Evolutionary conservation across 2,797 vertebrate species (phyloP).

Genomic region (Menidia menidia): DNA sequence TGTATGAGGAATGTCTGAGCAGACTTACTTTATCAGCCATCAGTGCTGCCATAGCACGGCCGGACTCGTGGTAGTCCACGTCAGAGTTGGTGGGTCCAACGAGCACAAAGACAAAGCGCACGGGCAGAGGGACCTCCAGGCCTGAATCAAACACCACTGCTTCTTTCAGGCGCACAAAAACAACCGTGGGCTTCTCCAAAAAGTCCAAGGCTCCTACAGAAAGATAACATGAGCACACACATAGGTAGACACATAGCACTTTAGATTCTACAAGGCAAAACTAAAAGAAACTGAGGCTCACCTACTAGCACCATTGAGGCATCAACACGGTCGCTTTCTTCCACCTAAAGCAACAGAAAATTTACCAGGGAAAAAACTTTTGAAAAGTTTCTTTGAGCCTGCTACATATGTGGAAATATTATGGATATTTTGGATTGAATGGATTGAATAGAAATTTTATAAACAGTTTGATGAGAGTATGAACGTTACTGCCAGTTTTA

Average conservation of each 20-base stretch:
- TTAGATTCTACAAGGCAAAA: not conserved
- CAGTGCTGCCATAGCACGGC: slow-evolving; percentile 87
- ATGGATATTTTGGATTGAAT: too few relatives aligned
- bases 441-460: too few relatives aligned
- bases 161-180: slow-evolving; percentile 89
- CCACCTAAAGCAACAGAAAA: slow-evolving; percentile 63
- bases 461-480: too few relatives aligned
- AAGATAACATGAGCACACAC: slow-evolving; percentile 10
- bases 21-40: slow-evolving; percentile 90
- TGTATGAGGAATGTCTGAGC: not conserved
- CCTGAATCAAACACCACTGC: slow-evolving; percentile 79
- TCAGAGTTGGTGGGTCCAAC: slow-evolving; percentile 85
- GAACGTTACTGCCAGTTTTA: not conserved
- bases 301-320: slow-evolving; percentile 91
- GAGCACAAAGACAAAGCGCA: slow-evolving; percentile 88
- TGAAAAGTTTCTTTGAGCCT: not conserved
- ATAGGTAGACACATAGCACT: not conserved
- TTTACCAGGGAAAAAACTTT: not conserved
- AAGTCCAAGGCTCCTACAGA: slow-evolving; percentile 85
- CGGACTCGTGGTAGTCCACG: slow-evolving; percentile 87
- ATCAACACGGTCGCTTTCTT: slow-evolving; percentile 80
- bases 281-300: slow-evolving; percentile 69
- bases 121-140: slow-evolving; percentile 77
- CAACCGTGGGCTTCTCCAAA: slow-evolving; percentile 84
- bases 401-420: not conserved